These are phyloP conservation scores for Marasmarcha lunaedactyla DNA, from an alignment of 2,888 invertebrate species.

Conservation along the genomic window DNA sequence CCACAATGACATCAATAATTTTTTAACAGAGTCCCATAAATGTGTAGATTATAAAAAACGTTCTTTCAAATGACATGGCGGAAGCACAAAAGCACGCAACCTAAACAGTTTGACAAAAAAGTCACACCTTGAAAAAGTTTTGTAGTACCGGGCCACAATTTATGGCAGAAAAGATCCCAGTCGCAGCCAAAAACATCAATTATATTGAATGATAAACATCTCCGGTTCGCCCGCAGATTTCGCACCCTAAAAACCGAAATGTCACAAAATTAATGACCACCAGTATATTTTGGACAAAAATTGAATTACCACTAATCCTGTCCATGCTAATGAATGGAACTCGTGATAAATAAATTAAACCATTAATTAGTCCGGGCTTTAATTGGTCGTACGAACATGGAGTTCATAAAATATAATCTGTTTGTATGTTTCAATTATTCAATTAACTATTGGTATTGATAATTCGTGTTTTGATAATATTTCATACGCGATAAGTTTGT, in stretches of 20 bases:
- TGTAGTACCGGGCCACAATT: conserved; percentile 8
- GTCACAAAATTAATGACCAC: conserved; percentile 37
- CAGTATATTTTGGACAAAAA: conserved; percentile 30
- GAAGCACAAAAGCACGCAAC: too few species aligned
- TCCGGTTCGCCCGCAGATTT: conserved; percentile 37
- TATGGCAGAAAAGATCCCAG: neutral
- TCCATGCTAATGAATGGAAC: neutral
- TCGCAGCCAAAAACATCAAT: conserved; percentile 40
- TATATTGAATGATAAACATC: conserved; percentile 44
- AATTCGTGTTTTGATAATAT: too few species aligned
- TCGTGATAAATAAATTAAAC: conserved; percentile 3
- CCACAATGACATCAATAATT: too few species aligned
- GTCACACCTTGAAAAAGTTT: conserved; percentile 13
- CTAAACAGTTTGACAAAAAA: conserved; percentile 3
- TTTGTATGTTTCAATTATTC: too few species aligned
- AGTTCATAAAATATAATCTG: conserved; percentile 1
- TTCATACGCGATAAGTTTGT: too few species aligned
- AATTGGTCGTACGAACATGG: conserved; percentile 2
- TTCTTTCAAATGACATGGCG: too few species aligned
- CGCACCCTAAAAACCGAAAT: conserved; percentile 23
- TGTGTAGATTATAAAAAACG: too few species aligned
- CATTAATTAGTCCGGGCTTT: conserved; percentile 3
- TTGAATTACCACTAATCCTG: conserved; percentile 31
- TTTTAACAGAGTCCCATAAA: too few species aligned
- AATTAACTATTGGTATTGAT: too few species aligned